Conservation (phyloP, 1,140 invertebrate species). For the Micrasema minimum region DNA sequence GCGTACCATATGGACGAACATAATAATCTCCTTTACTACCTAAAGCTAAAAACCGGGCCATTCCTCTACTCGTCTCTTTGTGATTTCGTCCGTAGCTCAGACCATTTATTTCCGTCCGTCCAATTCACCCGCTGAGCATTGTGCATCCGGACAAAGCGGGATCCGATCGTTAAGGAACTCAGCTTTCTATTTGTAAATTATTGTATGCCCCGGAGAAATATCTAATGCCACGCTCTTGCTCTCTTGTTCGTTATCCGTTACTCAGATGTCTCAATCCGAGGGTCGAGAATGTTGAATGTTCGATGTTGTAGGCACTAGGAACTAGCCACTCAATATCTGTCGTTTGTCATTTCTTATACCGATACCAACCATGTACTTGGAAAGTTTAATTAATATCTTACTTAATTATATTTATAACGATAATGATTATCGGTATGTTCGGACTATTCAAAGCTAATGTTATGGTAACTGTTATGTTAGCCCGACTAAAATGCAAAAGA, state of each 20-base stretch:
- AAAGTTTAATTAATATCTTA: background rate
- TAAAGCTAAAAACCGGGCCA: slow-evolving; percentile 32
- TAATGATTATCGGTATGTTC: too few species aligned
- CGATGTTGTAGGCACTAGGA: background rate
- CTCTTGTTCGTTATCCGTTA: too few species aligned
- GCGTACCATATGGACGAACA: slow-evolving; percentile 31
- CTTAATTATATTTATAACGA: background rate
- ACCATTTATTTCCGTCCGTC: slow-evolving; percentile 31
- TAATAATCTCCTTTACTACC: slow-evolving; percentile 30
- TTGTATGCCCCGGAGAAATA: slow-evolving; percentile 15
- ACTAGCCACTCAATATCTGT: background rate
- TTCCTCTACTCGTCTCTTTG: slow-evolving; percentile 23
- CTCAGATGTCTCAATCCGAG: slow-evolving; percentile 18
- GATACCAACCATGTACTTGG: background rate
- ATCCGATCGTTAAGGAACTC: slow-evolving; percentile 11
- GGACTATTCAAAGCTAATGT: too few species aligned
- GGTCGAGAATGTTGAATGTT: slow-evolving; percentile 1
- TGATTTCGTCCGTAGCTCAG: slow-evolving; percentile 28
- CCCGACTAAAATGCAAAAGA: too few species aligned
- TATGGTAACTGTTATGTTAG: too few species aligned
- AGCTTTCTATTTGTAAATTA: slow-evolving; percentile 27
- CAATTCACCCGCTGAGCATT: slow-evolving; percentile 27
- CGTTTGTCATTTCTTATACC: background rate
- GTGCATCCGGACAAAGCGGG: slow-evolving; percentile 22
- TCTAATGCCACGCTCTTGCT: slow-evolving; percentile 8